Evolutionary conservation across 1,140 invertebrate species (phyloP), one percentile per base, ranked within the genome.

Genomic region (Drosophila truncata): DNA sequence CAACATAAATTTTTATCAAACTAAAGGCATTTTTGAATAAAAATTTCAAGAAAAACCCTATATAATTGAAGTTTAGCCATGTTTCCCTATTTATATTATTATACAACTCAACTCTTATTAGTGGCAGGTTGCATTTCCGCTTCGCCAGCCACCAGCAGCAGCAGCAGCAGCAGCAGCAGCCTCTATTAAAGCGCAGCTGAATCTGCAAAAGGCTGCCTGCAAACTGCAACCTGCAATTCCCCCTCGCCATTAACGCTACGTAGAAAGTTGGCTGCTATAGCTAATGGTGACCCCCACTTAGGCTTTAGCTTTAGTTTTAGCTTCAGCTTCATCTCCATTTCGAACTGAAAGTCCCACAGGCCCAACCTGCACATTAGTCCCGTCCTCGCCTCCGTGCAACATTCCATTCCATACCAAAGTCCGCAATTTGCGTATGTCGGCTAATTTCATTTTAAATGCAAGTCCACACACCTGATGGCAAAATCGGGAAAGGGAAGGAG

Each of bases 371-470:
- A 31, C 67, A 65, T 65, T 59, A 70, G 23, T 5, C 37, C 37
- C 31, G 61, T 35, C n/a, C 23, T 47, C 20, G 67, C 65, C 37
- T 39, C 80, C 64, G 25, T 31, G 29, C 59, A 37, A 59, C 80
- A 67, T 44, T 33, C 44, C 80, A 67, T 42, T 31, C 46, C 60
- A 23, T 13, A 13, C 55, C 50, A 29, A 27, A 35, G 52, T 49
- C 73, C 25, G 81, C 80, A 87, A 87, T 86, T 86, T 87, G 83
- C 83, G 83, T 86, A 87, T 79, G 79, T 47, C 65, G 79, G 64
- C 71, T 82, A 86, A 86, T 86, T 82, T 80, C 59, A 86, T 85
- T 85, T 85, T 85, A 85, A 85, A 86, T 86, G 82, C 82, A 72
- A 77, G 41, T 59, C 71, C 61, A 35, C 61, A 35, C 37, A 70